Conservation (phyloP, 2,113 vertebrate species). For the Elgaria multicarinata region DNA sequence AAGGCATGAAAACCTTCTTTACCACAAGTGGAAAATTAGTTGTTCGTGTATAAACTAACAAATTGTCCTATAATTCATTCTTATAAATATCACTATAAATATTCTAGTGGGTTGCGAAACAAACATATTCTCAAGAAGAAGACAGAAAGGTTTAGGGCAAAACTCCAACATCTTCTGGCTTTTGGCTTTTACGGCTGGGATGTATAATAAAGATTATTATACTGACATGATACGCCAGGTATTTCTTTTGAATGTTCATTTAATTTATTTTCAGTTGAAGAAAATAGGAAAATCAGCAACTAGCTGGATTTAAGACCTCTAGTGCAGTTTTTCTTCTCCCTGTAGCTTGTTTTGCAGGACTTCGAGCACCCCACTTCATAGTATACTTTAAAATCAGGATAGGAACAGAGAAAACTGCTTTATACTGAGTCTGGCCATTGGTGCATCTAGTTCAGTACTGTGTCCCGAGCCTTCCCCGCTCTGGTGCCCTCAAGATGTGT, state of each 20-base stretch:
- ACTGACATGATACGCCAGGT: neutral
- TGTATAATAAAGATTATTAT: conserved; percentile 21
- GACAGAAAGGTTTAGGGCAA: conserved; percentile 12
- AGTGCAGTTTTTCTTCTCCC: conserved; percentile 9
- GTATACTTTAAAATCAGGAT: neutral
- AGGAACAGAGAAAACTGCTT: neutral
- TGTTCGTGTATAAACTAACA: conserved; percentile 46
- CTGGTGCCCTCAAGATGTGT: neutral
- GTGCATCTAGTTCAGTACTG: neutral
- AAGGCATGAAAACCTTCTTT: conserved; percentile 5
- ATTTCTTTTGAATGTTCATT: neutral
- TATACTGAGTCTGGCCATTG: neutral
- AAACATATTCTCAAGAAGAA: neutral
- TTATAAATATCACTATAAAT: conserved; percentile 40
- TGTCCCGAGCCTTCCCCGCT: neutral
- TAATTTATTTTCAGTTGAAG: neutral
- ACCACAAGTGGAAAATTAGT: conserved; percentile 38
- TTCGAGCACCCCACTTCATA: neutral
- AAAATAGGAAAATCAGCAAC: neutral
- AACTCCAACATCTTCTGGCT: conserved; percentile 11
- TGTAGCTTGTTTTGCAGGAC: conserved; percentile 13
- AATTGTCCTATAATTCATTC: conserved; percentile 54
- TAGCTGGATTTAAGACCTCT: neutral
- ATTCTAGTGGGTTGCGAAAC: neutral
- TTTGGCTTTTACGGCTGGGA: conserved; percentile 22